Percentiles rank a stretch among this genome's conserved stretches.
phyloP scores from a whole-genome alignment of 2,888 invertebrate species.

The Eupeodes latifasciatus region DNA sequence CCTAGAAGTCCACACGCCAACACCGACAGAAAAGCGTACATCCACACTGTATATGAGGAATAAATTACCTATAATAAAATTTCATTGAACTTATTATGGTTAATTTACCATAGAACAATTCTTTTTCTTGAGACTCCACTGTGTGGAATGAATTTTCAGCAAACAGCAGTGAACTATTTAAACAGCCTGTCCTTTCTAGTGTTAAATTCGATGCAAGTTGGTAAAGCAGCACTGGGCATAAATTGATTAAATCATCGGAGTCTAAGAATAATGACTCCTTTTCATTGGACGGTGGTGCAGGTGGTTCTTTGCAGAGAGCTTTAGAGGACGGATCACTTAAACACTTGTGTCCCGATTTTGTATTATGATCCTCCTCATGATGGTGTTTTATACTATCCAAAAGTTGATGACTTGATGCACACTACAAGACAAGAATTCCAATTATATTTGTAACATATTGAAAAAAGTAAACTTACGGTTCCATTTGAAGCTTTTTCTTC shows the following conservation, averaged over 20 bases:
- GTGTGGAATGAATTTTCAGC: conserved; percentile 78
- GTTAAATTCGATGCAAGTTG: conserved; percentile 87
- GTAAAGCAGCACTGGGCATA: conserved; percentile 89
- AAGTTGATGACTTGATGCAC: conserved; percentile 63
- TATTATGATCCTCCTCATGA: conserved; percentile 47
- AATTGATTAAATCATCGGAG: conserved; percentile 82
- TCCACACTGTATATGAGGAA: conserved; percentile 87
- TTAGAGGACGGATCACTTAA: conserved; percentile 29
- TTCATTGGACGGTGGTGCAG: conserved; percentile 16
- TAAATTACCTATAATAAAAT: neutral
- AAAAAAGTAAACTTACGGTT: conserved; percentile 43
- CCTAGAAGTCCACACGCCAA: conserved; percentile 94
- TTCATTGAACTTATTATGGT: neutral
- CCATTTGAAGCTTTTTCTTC: conserved; percentile 70
- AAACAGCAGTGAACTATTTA: conserved; percentile 83
- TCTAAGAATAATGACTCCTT: conserved; percentile 77
- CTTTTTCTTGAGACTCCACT: conserved; percentile 76
- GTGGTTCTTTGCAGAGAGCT: conserved; percentile 40
- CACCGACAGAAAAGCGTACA: conserved; percentile 92
- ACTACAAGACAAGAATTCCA: conserved; percentile 31
- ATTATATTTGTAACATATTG: neutral
- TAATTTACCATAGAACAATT: conserved; percentile 79
- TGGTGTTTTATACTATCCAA: conserved; percentile 62
- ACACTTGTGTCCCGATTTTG: conserved; percentile 45
- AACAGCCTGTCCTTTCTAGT: conserved; percentile 86